Evolutionary conservation across 2,888 invertebrate genomes (phyloP).

Genomic region (Lochmaea capreae): DNA sequence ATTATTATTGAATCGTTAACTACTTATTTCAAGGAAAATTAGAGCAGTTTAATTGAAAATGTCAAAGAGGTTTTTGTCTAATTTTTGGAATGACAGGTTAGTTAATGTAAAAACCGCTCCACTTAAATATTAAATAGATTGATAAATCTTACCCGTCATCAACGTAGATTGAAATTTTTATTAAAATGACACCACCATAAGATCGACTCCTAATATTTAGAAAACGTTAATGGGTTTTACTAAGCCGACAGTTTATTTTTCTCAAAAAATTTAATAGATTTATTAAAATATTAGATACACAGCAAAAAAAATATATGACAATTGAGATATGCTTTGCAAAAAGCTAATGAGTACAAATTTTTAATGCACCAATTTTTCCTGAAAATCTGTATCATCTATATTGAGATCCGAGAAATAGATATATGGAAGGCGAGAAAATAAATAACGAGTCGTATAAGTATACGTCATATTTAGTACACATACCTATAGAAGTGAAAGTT

Average conservation of each 20-base stretch:
- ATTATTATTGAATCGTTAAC: too few species aligned
- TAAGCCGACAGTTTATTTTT: too few species aligned
- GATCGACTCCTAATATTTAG: neutral
- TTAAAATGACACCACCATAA: conserved; percentile 1
- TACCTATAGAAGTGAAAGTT: too few species aligned
- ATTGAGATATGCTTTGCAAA: too few species aligned
- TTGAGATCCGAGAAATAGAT: too few species aligned
- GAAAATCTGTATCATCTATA: too few species aligned
- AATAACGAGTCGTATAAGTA: too few species aligned
- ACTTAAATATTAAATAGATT: conserved; percentile 1
- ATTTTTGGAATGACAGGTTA: neutral
- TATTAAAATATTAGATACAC: neutral
- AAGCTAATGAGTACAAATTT: too few species aligned
- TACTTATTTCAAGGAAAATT: neutral
- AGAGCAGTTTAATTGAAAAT: neutral
- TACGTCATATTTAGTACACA: too few species aligned
- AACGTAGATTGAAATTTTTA: conserved; percentile 1
- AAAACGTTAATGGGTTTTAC: neutral
- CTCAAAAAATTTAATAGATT: neutral
- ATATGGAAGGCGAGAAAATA: too few species aligned
- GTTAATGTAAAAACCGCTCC: neutral
- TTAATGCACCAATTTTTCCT: too few species aligned
- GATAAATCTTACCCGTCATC: neutral
- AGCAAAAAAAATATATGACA: too few species aligned
- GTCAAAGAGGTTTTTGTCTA: neutral